Evolutionary conservation across 2,797 vertebrate species (phyloP).

Genomic region (Semotilus atromaculatus): DNA sequence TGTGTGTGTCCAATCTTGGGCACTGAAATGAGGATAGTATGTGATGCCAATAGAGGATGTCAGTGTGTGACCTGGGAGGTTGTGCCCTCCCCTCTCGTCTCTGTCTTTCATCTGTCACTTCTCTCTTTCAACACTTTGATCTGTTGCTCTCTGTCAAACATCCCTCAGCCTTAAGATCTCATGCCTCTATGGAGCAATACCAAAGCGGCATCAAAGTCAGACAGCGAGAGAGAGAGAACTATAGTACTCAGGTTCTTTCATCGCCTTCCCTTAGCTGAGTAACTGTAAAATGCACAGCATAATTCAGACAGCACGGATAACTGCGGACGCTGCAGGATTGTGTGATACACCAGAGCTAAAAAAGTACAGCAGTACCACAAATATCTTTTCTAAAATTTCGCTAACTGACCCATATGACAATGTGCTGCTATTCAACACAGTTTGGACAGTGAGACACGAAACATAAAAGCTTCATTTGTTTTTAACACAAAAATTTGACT

Average conservation of each 20-base stretch:
- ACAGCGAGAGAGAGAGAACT: constrained; percentile 9
- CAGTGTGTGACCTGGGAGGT: constrained; percentile 26
- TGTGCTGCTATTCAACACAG: neutral
- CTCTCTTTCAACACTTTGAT: constrained; percentile 51
- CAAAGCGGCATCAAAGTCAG: constrained; percentile 49
- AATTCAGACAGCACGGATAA: constrained; percentile 8
- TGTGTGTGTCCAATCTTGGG: constrained; percentile 22
- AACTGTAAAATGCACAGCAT: constrained; percentile 41
- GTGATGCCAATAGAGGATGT: constrained; percentile 28
- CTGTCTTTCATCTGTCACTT: constrained; percentile 55
- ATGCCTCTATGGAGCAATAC: constrained; percentile 37
- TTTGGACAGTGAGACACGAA: no score
- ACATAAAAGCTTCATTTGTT: no score
- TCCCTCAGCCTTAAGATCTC: constrained; percentile 35
- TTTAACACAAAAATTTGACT: no score
- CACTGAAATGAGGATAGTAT: constrained; percentile 45
- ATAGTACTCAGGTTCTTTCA: constrained; percentile 29
- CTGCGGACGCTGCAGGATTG: neutral
- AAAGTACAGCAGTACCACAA: neutral
- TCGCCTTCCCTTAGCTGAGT: constrained; percentile 11
- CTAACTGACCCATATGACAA: neutral
- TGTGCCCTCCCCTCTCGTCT: constrained; percentile 22
- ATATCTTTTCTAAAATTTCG: neutral
- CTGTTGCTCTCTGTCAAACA: constrained; percentile 39
- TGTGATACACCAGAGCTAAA: neutral